Evolutionary conservation across 2,888 invertebrate species (phyloP).

Genomic region (Chorisops tibialis): DNA sequence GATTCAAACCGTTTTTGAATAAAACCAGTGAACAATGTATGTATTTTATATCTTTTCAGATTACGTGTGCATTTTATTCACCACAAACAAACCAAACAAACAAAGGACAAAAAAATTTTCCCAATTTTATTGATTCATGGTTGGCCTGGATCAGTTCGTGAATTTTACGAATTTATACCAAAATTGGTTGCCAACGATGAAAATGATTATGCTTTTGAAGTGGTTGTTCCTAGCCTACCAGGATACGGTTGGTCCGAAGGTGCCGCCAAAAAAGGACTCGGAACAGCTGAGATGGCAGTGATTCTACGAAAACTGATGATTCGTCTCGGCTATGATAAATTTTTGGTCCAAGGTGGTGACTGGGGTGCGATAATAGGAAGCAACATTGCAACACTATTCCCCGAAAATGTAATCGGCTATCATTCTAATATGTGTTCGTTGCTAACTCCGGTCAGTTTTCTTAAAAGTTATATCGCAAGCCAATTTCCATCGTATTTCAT

Average conservation of each 20-base stretch:
- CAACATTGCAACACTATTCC: slow-evolving; percentile 63
- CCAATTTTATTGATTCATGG: slow-evolving; percentile 76
- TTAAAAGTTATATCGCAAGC: slow-evolving; percentile 54
- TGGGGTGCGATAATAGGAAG: slow-evolving; percentile 70
- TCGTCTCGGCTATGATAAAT: slow-evolving; percentile 62
- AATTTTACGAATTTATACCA: slow-evolving; percentile 75
- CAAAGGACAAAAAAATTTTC: slow-evolving; percentile 54
- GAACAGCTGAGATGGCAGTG: slow-evolving; percentile 56
- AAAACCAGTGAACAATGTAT: too few relatives aligned
- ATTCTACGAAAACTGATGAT: slow-evolving; percentile 66
- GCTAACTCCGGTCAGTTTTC: slow-evolving; percentile 41
- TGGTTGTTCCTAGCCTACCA: slow-evolving; percentile 65
- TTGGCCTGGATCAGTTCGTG: slow-evolving; percentile 81
- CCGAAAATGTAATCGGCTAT: slow-evolving; percentile 57
- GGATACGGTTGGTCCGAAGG: slow-evolving; percentile 69
- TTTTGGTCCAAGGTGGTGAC: slow-evolving; percentile 74
- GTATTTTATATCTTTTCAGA: slow-evolving; percentile 33
- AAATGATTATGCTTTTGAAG: slow-evolving; percentile 63
- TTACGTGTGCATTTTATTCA: slow-evolving; percentile 72
- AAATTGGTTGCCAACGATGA: slow-evolving; percentile 56
- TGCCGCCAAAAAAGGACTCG: slow-evolving; percentile 58
- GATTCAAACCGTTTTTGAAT: too few relatives aligned
- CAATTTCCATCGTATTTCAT: slow-evolving; percentile 59
- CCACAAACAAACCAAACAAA: slow-evolving; percentile 52
- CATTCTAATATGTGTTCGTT: slow-evolving; percentile 63